phyloP scores from a whole-genome alignment of 92 coral and sea anemone genomes.

The Zoanthus sansibaricus region DNA sequence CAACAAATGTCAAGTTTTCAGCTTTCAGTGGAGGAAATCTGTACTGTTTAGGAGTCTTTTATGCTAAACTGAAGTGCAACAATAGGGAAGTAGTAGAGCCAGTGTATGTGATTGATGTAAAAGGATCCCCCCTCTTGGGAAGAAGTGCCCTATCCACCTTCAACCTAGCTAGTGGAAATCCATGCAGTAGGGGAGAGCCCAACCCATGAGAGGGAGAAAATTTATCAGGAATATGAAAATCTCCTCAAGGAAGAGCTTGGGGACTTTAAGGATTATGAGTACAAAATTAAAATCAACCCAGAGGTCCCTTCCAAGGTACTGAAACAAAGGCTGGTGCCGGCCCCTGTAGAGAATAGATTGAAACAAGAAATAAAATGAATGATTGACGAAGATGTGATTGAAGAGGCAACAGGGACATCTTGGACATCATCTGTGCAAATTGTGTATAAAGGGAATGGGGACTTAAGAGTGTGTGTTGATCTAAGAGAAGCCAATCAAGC shows the following conservation, averaged over 20 bases:
- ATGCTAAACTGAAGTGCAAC: no score
- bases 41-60: no score
- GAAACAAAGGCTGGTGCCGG: conserved; percentile 36
- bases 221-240: neutral
- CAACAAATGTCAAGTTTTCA: no score
- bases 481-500: conserved; percentile 37
- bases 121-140: no score
- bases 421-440: conserved; percentile 46
- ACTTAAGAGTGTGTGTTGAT: conserved; percentile 53
- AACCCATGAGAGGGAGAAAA: neutral
- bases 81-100: neutral
- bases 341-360: conserved; percentile 23
- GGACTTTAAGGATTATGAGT: neutral
- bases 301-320: conserved; percentile 37
- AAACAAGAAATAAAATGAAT: conserved; percentile 41
- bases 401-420: conserved; percentile 48
- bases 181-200: neutral
- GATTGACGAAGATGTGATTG: conserved; percentile 50
- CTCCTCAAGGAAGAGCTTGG: neutral
- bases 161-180: neutral
- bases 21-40: no score
- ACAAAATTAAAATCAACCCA: conserved; percentile 16
- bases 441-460: conserved; percentile 54
- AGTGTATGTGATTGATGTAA: no score
- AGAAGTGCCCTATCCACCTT: no score